phyloP scores from a whole-genome alignment of 2,888 invertebrate genomes.

The Dysmachus trigonus region DNA sequence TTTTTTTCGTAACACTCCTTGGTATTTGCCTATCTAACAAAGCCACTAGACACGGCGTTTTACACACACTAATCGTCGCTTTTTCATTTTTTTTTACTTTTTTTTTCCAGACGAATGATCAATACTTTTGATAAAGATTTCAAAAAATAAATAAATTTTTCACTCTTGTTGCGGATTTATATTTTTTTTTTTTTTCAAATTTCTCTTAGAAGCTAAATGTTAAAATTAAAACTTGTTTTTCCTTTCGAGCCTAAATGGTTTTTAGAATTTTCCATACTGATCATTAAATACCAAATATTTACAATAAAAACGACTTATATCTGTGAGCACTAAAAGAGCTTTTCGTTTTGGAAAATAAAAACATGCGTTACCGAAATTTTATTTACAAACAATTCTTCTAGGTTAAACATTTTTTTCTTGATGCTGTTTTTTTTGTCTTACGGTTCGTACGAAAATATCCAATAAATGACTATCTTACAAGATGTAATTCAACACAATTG shows the following conservation, averaged over 20 bases:
- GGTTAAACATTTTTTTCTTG: not conserved
- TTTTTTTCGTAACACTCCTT: not conserved
- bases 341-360: not conserved
- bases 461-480: not conserved
- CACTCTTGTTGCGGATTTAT: constrained; percentile 7
- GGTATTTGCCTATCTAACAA: not conserved
- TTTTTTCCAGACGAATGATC: not conserved
- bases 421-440: not conserved
- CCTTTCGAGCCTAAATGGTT: not conserved
- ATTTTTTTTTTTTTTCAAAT: constrained; percentile 17
- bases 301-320: not conserved
- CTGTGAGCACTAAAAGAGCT: not conserved
- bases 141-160: constrained; percentile 36
- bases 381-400: not conserved
- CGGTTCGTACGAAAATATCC: not conserved
- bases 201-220: constrained; percentile 1
- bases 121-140: constrained; percentile 31
- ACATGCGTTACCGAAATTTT: not conserved
- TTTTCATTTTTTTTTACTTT: too few relatives aligned
- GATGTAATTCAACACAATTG: not conserved
- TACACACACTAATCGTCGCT: not conserved
- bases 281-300: not conserved
- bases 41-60: not conserved
- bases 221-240: not conserved
- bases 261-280: not conserved